Conservation (phyloP, 2,888 invertebrate species). For the Oscheius sp. region DNA sequence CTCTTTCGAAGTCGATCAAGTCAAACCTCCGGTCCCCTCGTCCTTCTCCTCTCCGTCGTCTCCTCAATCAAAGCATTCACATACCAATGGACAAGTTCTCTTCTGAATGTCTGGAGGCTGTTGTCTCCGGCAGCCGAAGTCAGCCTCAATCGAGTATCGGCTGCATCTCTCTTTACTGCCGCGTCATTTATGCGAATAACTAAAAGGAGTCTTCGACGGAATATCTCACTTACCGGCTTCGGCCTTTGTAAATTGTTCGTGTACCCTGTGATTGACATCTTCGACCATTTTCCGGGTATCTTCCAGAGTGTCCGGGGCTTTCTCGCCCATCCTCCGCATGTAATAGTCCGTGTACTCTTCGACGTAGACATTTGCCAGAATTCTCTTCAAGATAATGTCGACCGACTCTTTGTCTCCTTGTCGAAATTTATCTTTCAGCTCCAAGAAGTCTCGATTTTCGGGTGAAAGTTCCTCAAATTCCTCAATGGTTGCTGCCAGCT, state of each 20-base stretch:
- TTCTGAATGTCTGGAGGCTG: slow-evolving; percentile 13
- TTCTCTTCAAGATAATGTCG: slow-evolving; percentile 36
- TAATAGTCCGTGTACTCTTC: slow-evolving; percentile 47
- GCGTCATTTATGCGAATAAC: slow-evolving; percentile 49
- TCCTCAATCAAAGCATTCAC: slow-evolving; percentile 39
- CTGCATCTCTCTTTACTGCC: slow-evolving; percentile 25
- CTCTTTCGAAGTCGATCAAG: too few species aligned
- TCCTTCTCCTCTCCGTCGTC: slow-evolving; percentile 10
- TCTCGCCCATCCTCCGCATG: slow-evolving; percentile 21
- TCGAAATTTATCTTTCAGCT: slow-evolving; percentile 2
- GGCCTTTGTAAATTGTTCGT: slow-evolving; percentile 20
- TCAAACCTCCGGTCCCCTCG: not conserved
- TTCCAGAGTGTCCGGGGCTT: slow-evolving; percentile 26
- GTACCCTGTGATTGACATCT: slow-evolving; percentile 31
- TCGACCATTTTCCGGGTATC: slow-evolving; percentile 31
- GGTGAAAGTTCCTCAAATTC: slow-evolving; percentile 50
- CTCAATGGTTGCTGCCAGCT: slow-evolving; percentile 44
- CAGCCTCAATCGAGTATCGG: slow-evolving; percentile 22
- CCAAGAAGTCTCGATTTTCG: slow-evolving; percentile 38
- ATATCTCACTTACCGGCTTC: slow-evolving; percentile 13
- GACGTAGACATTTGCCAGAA: slow-evolving; percentile 36
- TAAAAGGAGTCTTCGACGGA: slow-evolving; percentile 21
- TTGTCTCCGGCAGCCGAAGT: slow-evolving; percentile 24
- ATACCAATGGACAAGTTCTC: slow-evolving; percentile 51
- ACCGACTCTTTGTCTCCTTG: slow-evolving; percentile 41